Percentiles rank a stretch among this genome's conserved stretches.
Evolutionary conservation across 2,113 vertebrate genomes (phyloP).

Genomic region (Bucco capensis): DNA sequence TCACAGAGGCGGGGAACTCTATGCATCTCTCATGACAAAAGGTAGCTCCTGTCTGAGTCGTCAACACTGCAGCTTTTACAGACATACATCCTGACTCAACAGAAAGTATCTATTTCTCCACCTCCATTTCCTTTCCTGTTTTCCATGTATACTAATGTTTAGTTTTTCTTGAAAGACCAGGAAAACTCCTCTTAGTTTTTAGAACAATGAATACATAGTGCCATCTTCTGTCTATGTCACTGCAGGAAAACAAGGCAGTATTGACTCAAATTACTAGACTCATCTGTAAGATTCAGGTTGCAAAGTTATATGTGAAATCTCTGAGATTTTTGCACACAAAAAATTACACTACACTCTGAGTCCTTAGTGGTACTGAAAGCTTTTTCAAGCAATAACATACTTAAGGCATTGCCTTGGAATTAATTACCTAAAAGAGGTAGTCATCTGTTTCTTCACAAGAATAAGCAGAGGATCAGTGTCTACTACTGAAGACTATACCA

Average conservation of each 20-base stretch:
- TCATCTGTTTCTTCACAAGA: neutral
- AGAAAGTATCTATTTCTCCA: neutral
- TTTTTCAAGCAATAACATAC: neutral
- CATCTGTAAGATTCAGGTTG: neutral
- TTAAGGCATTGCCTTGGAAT: constrained; percentile 8
- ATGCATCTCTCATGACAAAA: neutral
- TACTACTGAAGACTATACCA: neutral
- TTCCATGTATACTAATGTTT: neutral
- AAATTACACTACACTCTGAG: neutral
- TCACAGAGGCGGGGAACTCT: neutral
- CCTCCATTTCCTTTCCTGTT: constrained; percentile 13
- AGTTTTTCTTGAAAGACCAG: neutral
- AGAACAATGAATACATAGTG: constrained; percentile 66
- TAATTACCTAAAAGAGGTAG: neutral
- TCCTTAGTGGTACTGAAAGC: neutral
- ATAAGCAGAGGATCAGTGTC: neutral
- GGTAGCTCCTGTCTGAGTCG: neutral
- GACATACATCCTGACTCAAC: neutral
- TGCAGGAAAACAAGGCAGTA: constrained; percentile 7
- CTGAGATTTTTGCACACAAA: neutral
- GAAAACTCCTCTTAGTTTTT: neutral
- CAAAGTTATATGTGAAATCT: neutral
- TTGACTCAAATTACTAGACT: neutral
- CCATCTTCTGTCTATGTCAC: constrained; percentile 70
- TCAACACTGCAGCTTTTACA: neutral